These are phyloP conservation scores for Urosaurus nigricauda DNA, from an alignment of 2,797 vertebrate genomes.

Conservation along the genomic window DNA sequence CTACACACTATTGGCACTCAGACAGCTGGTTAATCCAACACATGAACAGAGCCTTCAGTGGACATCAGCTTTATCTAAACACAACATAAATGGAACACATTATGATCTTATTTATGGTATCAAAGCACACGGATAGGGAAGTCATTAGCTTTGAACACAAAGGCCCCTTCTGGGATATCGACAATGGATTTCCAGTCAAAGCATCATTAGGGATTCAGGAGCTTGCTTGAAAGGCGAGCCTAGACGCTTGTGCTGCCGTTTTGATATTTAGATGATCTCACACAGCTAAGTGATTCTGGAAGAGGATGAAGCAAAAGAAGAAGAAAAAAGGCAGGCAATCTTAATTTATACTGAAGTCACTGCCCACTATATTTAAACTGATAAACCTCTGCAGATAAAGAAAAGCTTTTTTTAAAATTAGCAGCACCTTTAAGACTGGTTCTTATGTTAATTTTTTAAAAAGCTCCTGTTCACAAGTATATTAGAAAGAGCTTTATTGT, in stretches of 20 bases:
- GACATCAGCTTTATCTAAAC: not conserved
- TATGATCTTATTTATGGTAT: conserved; percentile 31
- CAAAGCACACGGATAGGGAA: not conserved
- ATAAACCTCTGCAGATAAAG: conserved; percentile 18
- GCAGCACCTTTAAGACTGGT: too few species aligned
- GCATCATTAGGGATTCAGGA: conserved; percentile 24
- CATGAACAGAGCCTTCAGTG: not conserved
- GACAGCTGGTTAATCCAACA: not conserved
- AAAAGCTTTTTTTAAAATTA: not conserved
- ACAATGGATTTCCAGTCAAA: conserved; percentile 22
- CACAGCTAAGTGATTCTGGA: conserved; percentile 54
- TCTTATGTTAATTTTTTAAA: too few species aligned
- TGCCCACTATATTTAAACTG: conserved; percentile 24
- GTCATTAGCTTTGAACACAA: not conserved
- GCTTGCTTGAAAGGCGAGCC: conserved; percentile 22
- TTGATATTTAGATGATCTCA: conserved; percentile 54
- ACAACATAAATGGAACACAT: rapidly evolving
- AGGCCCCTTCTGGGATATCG: not conserved
- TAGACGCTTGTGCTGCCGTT: conserved; percentile 50
- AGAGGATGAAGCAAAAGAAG: conserved; percentile 58
- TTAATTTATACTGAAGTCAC: conserved; percentile 60
- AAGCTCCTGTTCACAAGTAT: not conserved
- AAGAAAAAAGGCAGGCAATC: conserved; percentile 34
- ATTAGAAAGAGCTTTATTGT: not conserved
- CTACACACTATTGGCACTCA: not conserved